A percentile compares a stretch with the other conserved stretches of the same genome.
These are phyloP conservation scores for Cryptus armator DNA, from an alignment of 2,888 invertebrate species.

Conservation along the genomic window DNA sequence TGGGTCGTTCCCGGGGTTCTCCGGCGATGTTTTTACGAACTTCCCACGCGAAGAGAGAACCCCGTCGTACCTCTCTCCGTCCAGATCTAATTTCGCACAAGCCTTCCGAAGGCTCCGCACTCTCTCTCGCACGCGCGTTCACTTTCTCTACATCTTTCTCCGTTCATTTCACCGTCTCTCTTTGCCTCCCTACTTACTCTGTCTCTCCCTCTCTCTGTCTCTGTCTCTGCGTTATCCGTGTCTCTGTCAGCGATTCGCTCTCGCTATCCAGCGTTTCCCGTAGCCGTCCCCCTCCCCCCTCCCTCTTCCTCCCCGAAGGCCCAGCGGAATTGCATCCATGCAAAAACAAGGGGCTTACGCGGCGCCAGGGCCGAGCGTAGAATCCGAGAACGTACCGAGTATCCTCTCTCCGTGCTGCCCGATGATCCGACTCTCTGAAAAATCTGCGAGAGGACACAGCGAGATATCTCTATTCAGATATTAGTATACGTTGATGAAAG, in stretches of 20 bases:
- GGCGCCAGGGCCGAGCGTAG: conserved; percentile 48
- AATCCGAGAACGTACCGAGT: conserved; percentile 28
- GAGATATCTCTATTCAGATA: conserved; percentile 4
- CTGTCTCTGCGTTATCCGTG: conserved; percentile 27
- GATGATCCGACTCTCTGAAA: conserved; percentile 47
- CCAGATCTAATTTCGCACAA: conserved; percentile 71
- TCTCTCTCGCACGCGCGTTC: conserved; percentile 27
- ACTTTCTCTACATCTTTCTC: conserved; percentile 23
- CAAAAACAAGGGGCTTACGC: conserved; percentile 65
- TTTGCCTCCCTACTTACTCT: conserved; percentile 19
- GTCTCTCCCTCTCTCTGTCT: conserved; percentile 1
- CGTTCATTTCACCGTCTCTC: conserved; percentile 19
- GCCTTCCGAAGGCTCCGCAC: conserved; percentile 48
- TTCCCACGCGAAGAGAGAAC: conserved; percentile 64
- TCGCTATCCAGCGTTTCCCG: conserved; percentile 36
- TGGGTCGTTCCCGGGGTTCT: conserved; percentile 63
- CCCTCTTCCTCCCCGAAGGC: conserved; percentile 23
- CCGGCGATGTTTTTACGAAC: conserved; percentile 67
- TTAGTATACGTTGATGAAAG: conserved; percentile 36
- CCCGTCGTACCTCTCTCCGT: conserved; percentile 55
- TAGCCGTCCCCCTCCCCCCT: background rate
- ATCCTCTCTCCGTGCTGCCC: conserved; percentile 18
- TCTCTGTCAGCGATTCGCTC: conserved; percentile 32
- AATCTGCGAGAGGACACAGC: conserved; percentile 32
- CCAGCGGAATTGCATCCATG: conserved; percentile 65